Percentiles rank a stretch among this genome's conserved stretches.
Evolutionary conservation across 2,797 vertebrate genomes (phyloP).

Genomic region (Coreius guichenoti): DNA sequence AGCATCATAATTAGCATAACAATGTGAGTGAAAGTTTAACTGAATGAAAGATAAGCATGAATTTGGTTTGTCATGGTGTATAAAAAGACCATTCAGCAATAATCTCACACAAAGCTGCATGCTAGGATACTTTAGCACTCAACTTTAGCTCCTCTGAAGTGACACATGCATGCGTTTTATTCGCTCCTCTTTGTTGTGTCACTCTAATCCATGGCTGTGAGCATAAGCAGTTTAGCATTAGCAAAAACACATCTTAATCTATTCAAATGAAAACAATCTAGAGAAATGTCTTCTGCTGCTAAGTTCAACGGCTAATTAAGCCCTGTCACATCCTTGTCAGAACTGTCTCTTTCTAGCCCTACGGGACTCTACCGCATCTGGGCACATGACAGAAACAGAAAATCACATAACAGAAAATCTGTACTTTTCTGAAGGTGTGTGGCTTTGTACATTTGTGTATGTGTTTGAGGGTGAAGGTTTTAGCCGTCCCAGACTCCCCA

Average conservation of each 20-base stretch:
- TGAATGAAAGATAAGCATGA: not conserved
- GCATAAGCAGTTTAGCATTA: slow-evolving; percentile 71
- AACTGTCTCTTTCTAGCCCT: slow-evolving; percentile 47
- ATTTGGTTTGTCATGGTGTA: slow-evolving; percentile 22
- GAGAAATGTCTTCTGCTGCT: slow-evolving; percentile 71
- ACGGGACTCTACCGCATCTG: slow-evolving; percentile 36
- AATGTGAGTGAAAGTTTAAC: not conserved
- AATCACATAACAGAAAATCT: slow-evolving; percentile 17
- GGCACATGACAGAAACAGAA: slow-evolving; percentile 1
- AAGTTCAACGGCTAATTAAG: slow-evolving; percentile 75
- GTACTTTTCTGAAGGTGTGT: not conserved
- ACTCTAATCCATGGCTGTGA: slow-evolving; percentile 69
- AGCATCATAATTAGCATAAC: not conserved
- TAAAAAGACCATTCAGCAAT: slow-evolving; percentile 34
- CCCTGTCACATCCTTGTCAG: slow-evolving; percentile 77
- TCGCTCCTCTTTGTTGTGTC: slow-evolving; percentile 41
- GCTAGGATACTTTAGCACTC: slow-evolving; percentile 43
- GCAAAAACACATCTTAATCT: slow-evolving; percentile 74
- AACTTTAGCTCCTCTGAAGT: slow-evolving; percentile 35
- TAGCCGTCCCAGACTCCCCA: slow-evolving; percentile 23
- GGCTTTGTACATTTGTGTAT: slow-evolving; percentile 7
- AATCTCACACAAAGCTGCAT: not conserved
- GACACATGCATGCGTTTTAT: slow-evolving; percentile 51
- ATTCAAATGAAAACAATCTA: slow-evolving; percentile 76
- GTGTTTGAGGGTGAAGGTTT: slow-evolving; percentile 29